These are phyloP conservation scores for Pocota personata DNA, from an alignment of 2,888 invertebrate genomes.

Conservation along the genomic window DNA sequence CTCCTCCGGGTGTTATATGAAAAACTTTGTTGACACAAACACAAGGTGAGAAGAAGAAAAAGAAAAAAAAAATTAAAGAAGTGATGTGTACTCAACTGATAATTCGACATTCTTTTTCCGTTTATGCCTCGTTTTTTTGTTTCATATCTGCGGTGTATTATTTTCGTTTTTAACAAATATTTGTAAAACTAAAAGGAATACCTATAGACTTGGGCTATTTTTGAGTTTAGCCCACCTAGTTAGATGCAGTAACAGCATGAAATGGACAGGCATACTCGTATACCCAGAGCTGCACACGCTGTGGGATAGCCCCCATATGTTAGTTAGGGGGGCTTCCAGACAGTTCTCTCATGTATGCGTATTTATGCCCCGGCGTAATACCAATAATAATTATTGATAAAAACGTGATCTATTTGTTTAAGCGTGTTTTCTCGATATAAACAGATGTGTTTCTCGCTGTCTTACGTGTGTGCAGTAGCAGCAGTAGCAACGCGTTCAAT, in stretches of 20 bases:
- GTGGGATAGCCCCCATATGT: constrained; percentile 13
- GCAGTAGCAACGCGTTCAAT: not conserved
- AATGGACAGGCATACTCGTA: constrained; percentile 35
- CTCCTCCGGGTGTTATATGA: constrained; percentile 32
- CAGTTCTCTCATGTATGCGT: not conserved
- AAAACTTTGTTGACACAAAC: constrained; percentile 48
- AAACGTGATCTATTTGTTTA: constrained; percentile 74
- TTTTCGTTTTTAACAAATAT: constrained; percentile 48
- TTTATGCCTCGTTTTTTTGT: constrained; percentile 10
- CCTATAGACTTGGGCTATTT: constrained; percentile 37
- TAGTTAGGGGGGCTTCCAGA: constrained; percentile 13
- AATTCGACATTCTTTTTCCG: constrained; percentile 45
- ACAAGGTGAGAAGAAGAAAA: constrained; percentile 44
- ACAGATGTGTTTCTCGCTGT: constrained; percentile 48
- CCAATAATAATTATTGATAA: constrained; percentile 67
- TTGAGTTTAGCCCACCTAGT: constrained; percentile 29
- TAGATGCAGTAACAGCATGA: constrained; percentile 10
- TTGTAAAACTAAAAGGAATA: constrained; percentile 11
- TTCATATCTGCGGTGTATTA: constrained; percentile 11
- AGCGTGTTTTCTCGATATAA: constrained; percentile 64
- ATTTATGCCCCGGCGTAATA: constrained; percentile 29
- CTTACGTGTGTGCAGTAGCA: constrained; percentile 2
- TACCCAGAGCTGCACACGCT: not conserved
- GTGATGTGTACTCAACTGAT: constrained; percentile 44
- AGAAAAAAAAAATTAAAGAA: not conserved